Conservation (phyloP, 1,140 invertebrate species). For the Reticulitermes speratus region DNA sequence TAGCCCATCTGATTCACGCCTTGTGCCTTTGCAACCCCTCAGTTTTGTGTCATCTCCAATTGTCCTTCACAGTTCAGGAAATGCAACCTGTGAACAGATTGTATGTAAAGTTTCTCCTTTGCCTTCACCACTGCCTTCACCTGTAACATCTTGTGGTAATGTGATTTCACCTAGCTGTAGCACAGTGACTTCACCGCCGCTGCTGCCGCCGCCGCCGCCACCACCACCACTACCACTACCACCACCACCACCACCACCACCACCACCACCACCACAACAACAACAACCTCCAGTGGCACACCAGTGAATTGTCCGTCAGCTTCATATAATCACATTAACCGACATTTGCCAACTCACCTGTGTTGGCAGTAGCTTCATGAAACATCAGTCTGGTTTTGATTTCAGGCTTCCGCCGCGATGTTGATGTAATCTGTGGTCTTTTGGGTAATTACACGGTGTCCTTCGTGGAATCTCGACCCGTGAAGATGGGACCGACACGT, state of each 20-base stretch:
- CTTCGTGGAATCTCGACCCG: too few relatives aligned
- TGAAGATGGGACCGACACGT: too few relatives aligned
- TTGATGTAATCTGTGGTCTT: too few relatives aligned
- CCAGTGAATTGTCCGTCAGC: not conserved
- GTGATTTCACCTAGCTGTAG: constrained; percentile 7
- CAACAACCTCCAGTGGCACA: not conserved
- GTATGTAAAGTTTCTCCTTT: constrained; percentile 49
- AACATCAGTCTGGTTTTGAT: too few relatives aligned
- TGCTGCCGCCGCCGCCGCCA: constrained; percentile 45
- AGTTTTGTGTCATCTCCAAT: not conserved
- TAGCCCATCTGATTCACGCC: not conserved
- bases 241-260: constrained; percentile 42
- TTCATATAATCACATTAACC: not conserved
- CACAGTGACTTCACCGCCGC: constrained; percentile 44
- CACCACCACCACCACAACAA: constrained; percentile 31
- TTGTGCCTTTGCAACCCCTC: not conserved
- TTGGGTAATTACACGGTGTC: too few relatives aligned
- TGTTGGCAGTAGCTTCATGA: too few relatives aligned
- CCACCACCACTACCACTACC: too few relatives aligned
- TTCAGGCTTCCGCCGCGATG: too few relatives aligned
- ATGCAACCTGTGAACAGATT: constrained; percentile 43
- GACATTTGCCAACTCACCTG: too few relatives aligned
- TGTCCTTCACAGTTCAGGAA: not conserved
- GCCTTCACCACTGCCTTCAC: constrained; percentile 42
- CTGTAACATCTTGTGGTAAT: constrained; percentile 29